These are phyloP conservation scores for Centrocercus urophasianus DNA, from an alignment of 2,113 vertebrate genomes.

Conservation along the genomic window DNA sequence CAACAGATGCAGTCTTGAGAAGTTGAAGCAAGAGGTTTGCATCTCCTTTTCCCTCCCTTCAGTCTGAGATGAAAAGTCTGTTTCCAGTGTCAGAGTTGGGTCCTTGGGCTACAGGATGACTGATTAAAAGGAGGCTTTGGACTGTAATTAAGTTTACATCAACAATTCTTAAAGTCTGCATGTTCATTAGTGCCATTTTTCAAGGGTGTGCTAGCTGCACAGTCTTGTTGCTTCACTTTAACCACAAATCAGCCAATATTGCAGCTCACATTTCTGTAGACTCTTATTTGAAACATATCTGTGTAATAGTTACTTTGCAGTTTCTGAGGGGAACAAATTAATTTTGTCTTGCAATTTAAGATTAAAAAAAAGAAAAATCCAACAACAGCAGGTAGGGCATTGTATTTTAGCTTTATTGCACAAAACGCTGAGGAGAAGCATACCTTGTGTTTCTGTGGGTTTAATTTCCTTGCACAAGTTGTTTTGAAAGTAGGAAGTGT, in stretches of 20 bases:
- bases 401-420: not conserved
- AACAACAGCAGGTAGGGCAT: not conserved
- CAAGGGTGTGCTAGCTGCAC: not conserved
- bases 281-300: not conserved
- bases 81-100: not conserved
- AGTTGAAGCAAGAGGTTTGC: not conserved
- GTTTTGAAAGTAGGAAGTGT: not conserved
- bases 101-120: not conserved
- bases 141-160: not conserved
- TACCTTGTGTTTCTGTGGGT: not conserved
- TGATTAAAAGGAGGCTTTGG: not conserved
- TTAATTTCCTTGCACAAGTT: not conserved
- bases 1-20: not conserved
- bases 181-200: not conserved
- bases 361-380: not conserved
- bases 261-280: not conserved
- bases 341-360: not conserved
- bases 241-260: not conserved
- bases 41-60: not conserved
- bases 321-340: not conserved
- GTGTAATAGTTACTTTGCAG: not conserved
- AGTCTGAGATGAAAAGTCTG: not conserved
- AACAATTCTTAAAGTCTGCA: not conserved
- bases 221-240: not conserved
- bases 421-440: not conserved